These are phyloP conservation scores for Cariama cristata DNA, from an alignment of 2,113 vertebrate species.

Conservation along the genomic window DNA sequence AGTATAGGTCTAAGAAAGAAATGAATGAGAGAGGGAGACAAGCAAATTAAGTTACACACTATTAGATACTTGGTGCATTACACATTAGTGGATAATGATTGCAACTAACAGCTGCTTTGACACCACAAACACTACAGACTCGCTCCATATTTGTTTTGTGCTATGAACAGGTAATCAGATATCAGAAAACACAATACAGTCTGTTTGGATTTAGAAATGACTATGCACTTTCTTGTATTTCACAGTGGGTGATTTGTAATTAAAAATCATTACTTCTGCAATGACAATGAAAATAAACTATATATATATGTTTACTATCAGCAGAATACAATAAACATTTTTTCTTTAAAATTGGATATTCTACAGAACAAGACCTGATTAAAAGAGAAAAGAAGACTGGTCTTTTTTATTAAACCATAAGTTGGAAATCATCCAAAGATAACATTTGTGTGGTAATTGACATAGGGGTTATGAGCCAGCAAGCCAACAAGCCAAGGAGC, in stretches of 20 bases:
- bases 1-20: not conserved
- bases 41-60: not conserved
- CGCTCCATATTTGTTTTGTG: not conserved
- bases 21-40: not conserved
- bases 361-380: not conserved
- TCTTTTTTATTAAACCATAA: not conserved
- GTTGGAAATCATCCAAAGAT: not conserved
- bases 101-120: not conserved
- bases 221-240: not conserved
- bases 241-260: not conserved
- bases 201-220: not conserved
- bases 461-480: not conserved
- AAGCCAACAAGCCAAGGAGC: not conserved
- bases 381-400: not conserved
- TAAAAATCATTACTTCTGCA: not conserved
- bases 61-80: not conserved
- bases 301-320: not conserved
- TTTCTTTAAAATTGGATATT: not conserved
- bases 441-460: not conserved
- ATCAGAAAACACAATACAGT: not conserved
- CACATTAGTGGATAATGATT: not conserved
- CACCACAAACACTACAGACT: not conserved
- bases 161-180: not conserved
- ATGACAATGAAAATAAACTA: not conserved
- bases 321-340: not conserved